These are phyloP conservation scores for Caenorhabditis macrosperma DNA, from an alignment of 2,888 invertebrate genomes.

Conservation along the genomic window DNA sequence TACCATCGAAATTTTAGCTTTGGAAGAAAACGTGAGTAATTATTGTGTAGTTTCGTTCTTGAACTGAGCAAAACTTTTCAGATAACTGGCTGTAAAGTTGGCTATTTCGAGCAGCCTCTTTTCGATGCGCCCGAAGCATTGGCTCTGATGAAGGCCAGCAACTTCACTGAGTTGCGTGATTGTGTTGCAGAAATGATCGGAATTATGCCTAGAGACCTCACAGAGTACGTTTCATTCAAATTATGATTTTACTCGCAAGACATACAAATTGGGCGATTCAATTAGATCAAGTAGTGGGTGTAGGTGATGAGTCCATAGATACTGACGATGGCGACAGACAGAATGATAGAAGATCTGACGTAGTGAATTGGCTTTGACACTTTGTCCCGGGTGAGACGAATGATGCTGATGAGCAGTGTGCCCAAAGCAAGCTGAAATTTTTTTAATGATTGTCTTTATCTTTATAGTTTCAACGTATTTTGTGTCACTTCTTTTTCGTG, in stretches of 20 bases:
- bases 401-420: conserved; percentile 37
- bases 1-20: conserved; percentile 37
- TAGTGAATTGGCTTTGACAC: conserved; percentile 40
- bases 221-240: conserved; percentile 30
- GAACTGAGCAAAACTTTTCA: conserved; percentile 8
- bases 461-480: no score
- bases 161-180: conserved; percentile 46
- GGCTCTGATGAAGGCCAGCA: conserved; percentile 28
- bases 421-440: conserved; percentile 34
- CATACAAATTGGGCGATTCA: not conserved
- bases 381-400: conserved; percentile 41
- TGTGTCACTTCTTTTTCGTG: no score
- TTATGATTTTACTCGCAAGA: conserved; percentile 7
- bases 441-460: no score
- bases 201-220: conserved; percentile 36
- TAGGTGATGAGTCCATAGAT: conserved; percentile 24
- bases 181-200: conserved; percentile 35
- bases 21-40: conserved; percentile 28
- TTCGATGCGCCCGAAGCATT: conserved; percentile 48
- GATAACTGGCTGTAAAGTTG: conserved; percentile 57
- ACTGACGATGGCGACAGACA: conserved; percentile 2
- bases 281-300: conserved; percentile 3
- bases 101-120: conserved; percentile 56
- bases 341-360: conserved; percentile 28
- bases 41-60: not conserved